Evolutionary conservation across 2,888 invertebrate genomes (phyloP).

Genomic region (Agrotis exclamationis): DNA sequence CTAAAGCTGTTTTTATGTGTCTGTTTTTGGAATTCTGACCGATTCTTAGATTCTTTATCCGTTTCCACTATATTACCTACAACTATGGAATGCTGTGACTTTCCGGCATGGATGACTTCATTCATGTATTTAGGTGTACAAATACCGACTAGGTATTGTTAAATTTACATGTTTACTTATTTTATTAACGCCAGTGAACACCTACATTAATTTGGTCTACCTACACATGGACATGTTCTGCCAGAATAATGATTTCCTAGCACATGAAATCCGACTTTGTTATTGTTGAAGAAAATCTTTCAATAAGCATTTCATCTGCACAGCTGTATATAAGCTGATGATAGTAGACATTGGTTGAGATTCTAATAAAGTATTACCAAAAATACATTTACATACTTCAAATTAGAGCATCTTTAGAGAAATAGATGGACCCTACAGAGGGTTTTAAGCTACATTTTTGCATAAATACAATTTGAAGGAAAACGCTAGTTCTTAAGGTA

Average conservation of each 20-base stretch:
- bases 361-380: too few relatives aligned
- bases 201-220: background rate
- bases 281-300: too few relatives aligned
- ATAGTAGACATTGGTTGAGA: too few relatives aligned
- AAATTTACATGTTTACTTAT: background rate
- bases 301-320: too few relatives aligned
- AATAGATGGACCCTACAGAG: too few relatives aligned
- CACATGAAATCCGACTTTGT: background rate
- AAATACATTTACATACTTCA: too few relatives aligned
- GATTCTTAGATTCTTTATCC: background rate
- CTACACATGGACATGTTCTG: background rate
- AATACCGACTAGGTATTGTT: background rate
- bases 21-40: background rate
- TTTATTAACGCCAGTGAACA: constrained; percentile 12
- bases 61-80: background rate
- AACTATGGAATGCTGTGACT: background rate
- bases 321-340: too few relatives aligned
- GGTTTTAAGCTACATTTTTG: too few relatives aligned
- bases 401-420: too few relatives aligned
- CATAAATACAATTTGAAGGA: too few relatives aligned
- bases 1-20: background rate
- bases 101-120: constrained; percentile 8
- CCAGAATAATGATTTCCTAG: background rate
- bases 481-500: too few relatives aligned
- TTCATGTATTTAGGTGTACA: background rate